A percentile compares a stretch with the other conserved stretches of the same genome.
These are phyloP conservation scores for Sinonovacula constricta DNA, from an alignment of 1,140 invertebrate species.

Conservation along the genomic window DNA sequence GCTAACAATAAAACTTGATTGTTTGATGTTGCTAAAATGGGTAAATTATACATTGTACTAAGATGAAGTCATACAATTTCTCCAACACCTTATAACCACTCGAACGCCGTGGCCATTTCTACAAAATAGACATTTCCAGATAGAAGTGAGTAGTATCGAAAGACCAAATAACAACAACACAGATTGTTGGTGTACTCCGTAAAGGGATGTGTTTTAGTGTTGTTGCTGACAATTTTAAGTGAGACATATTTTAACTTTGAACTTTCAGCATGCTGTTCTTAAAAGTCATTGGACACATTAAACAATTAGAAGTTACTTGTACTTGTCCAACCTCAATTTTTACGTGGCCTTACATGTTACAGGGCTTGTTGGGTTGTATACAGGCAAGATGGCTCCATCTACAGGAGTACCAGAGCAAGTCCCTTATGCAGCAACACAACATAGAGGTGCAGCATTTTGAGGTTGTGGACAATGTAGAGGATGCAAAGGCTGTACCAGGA, in stretches of 20 bases:
- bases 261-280: no score
- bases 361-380: slow-evolving; percentile 10
- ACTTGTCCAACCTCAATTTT: not conserved
- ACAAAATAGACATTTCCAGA: no score
- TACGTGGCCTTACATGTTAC: no score
- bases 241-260: no score
- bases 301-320: not conserved
- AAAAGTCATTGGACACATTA: not conserved
- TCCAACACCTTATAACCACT: no score
- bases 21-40: no score
- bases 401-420: slow-evolving; percentile 98
- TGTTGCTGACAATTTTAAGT: not conserved
- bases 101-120: no score
- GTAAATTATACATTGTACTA: no score
- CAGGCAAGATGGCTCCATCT: slow-evolving; percentile 86
- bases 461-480: slow-evolving; percentile 86
- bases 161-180: no score
- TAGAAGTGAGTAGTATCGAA: no score
- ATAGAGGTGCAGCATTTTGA: slow-evolving; percentile 97
- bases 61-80: no score
- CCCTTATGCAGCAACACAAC: slow-evolving; percentile 91
- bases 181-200: not conserved
- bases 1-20: no score
- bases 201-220: not conserved
- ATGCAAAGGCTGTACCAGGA: slow-evolving; percentile 85